Percentiles rank a stretch among this genome's conserved stretches.
These are phyloP conservation scores for Synanthedon formicaeformis DNA, from an alignment of 2,888 invertebrate species.

Conservation along the genomic window DNA sequence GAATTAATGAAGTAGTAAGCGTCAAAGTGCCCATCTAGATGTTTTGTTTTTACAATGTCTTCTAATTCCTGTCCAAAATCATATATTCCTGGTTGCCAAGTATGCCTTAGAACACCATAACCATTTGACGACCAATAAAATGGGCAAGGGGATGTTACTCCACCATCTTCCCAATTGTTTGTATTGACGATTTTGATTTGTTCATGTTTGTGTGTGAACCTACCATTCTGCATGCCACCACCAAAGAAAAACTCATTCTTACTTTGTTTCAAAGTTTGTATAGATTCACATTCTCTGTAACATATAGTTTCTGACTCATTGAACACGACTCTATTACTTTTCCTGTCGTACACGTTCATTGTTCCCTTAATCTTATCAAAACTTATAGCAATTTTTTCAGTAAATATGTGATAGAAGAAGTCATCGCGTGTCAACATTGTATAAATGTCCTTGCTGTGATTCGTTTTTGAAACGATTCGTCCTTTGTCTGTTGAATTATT, in stretches of 20 bases:
- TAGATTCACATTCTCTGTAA: constrained; percentile 26
- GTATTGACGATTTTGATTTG: constrained; percentile 43
- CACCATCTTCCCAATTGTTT: constrained; percentile 50
- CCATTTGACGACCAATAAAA: constrained; percentile 59
- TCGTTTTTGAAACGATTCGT: constrained; percentile 28
- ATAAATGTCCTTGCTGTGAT: constrained; percentile 19
- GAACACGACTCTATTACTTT: constrained; percentile 38
- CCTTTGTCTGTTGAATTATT: constrained; percentile 37
- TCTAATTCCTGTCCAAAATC: constrained; percentile 36
- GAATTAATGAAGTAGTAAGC: constrained; percentile 50
- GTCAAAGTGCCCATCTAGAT: constrained; percentile 38
- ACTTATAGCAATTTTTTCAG: constrained; percentile 35
- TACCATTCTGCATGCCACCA: constrained; percentile 62
- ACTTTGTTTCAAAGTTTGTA: constrained; percentile 33
- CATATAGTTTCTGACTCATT: constrained; percentile 32
- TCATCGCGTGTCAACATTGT: constrained; percentile 26
- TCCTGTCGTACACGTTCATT: constrained; percentile 37
- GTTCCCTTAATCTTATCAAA: constrained; percentile 41
- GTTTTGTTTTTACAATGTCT: constrained; percentile 24
- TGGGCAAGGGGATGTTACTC: constrained; percentile 53
- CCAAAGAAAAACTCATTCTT: constrained; percentile 50
- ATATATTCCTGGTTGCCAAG: constrained; percentile 51
- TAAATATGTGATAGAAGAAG: constrained; percentile 28
- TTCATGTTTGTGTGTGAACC: constrained; percentile 52
- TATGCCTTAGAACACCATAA: constrained; percentile 52